These are phyloP conservation scores for Linepithema humile DNA, from an alignment of 1,140 invertebrate genomes.

Conservation along the genomic window DNA sequence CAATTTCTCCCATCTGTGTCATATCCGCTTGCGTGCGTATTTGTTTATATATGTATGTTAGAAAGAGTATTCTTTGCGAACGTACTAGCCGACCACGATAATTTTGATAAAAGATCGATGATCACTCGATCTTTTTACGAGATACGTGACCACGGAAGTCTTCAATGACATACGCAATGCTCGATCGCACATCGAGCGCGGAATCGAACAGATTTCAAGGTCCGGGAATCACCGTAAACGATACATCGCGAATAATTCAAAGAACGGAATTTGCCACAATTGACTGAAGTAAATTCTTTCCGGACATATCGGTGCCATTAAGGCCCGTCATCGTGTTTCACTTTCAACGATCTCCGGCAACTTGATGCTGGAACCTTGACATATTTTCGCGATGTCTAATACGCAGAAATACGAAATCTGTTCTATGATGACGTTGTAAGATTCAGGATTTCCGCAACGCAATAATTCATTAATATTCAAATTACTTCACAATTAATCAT, in stretches of 20 bases:
- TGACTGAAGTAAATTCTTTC: not conserved
- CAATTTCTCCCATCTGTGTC: not conserved
- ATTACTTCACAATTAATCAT: not conserved
- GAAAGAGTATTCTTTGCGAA: not conserved
- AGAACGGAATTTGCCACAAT: conserved; percentile 19
- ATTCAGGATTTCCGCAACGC: not conserved
- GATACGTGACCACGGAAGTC: not conserved
- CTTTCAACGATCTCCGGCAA: not conserved
- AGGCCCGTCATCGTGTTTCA: not conserved
- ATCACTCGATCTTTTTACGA: not conserved
- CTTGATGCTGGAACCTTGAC: conserved; percentile 39
- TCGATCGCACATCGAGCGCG: not conserved
- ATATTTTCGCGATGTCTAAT: not conserved
- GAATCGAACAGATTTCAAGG: not conserved
- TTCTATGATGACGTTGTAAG: not conserved
- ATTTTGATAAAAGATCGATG: not conserved
- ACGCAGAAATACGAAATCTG: not conserved
- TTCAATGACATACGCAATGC: conserved; percentile 16
- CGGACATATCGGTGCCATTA: conserved; percentile 21
- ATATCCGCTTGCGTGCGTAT: not conserved
- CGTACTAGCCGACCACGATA: not conserved
- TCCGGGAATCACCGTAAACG: conserved; percentile 15
- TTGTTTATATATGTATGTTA: not conserved
- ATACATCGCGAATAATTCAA: conserved; percentile 50
- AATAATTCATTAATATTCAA: not conserved